Evolutionary conservation across 1,140 invertebrate species (phyloP).

Genomic region (Pomacea maculata): DNA sequence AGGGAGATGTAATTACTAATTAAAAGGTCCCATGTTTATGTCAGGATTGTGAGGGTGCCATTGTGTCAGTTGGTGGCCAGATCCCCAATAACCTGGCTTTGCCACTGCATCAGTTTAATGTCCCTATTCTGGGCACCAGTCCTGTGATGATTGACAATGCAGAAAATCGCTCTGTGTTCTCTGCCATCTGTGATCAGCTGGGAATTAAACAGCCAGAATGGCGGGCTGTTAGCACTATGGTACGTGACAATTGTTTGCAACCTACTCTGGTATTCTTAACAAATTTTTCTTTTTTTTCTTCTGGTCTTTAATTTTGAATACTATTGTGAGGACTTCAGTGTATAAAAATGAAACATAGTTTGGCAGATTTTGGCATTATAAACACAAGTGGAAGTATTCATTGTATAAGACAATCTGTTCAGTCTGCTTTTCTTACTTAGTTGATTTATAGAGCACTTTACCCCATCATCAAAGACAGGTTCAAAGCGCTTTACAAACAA

Average conservation of each 20-base stretch:
- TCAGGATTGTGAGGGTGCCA: slow-evolving; percentile 41
- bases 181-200: slow-evolving; percentile 52
- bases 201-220: slow-evolving; percentile 47
- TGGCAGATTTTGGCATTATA: no score
- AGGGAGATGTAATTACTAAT: neutral
- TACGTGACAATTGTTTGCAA: slow-evolving; percentile 13
- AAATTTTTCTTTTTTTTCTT: neutral
- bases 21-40: neutral
- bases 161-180: slow-evolving; percentile 49
- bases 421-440: no score
- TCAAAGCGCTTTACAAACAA: no score
- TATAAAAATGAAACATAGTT: no score
- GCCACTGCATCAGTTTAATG: slow-evolving; percentile 43
- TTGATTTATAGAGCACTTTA: no score
- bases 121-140: slow-evolving; percentile 47
- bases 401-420: no score
- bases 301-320: no score
- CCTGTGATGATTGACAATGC: slow-evolving; percentile 50
- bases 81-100: slow-evolving; percentile 56
- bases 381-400: no score
- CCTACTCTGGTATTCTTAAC: no score
- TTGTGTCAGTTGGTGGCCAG: slow-evolving; percentile 54
- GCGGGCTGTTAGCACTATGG: slow-evolving; percentile 43
- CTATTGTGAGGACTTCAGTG: no score
- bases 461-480: no score